phyloP scores from a whole-genome alignment of 1,140 invertebrate species.

The Phenacoccus solenopsis region DNA sequence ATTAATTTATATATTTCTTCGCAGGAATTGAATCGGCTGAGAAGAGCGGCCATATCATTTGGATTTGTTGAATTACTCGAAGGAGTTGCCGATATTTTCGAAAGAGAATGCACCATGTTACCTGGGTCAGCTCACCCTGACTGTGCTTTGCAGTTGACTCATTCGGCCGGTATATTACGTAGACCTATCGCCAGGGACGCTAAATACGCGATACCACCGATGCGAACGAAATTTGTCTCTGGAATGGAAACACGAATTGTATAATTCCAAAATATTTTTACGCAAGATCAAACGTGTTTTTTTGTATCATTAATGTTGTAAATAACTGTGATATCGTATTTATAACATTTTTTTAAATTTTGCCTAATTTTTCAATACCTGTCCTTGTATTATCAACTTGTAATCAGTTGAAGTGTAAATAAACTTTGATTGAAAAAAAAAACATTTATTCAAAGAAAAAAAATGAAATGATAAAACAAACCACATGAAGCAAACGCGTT shows the following conservation, averaged over 20 bases:
- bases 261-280: too few species aligned
- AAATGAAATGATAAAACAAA: neutral
- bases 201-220: slow-evolving; percentile 47
- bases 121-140: slow-evolving; percentile 68
- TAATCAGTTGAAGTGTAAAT: too few species aligned
- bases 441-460: too few species aligned
- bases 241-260: slow-evolving; percentile 3
- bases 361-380: too few species aligned
- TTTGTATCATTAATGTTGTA: too few species aligned
- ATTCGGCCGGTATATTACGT: slow-evolving; percentile 62
- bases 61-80: slow-evolving; percentile 71
- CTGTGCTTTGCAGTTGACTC: slow-evolving; percentile 76
- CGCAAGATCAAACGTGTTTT: too few species aligned
- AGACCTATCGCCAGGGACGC: slow-evolving; percentile 47
- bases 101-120: slow-evolving; percentile 74
- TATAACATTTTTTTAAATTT: too few species aligned
- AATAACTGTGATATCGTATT: too few species aligned
- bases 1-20: slow-evolving; percentile 7
- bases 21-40: slow-evolving; percentile 79
- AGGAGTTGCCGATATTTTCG: slow-evolving; percentile 64
- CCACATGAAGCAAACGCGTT: too few species aligned
- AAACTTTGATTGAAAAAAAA: too few species aligned
- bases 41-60: slow-evolving; percentile 74
- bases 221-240: slow-evolving; percentile 37
- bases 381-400: too few species aligned